Evolutionary conservation across 1,140 invertebrate genomes (phyloP), one percentile per base, ranked within the genome.

Genomic region (Aradophagus sp.): DNA sequence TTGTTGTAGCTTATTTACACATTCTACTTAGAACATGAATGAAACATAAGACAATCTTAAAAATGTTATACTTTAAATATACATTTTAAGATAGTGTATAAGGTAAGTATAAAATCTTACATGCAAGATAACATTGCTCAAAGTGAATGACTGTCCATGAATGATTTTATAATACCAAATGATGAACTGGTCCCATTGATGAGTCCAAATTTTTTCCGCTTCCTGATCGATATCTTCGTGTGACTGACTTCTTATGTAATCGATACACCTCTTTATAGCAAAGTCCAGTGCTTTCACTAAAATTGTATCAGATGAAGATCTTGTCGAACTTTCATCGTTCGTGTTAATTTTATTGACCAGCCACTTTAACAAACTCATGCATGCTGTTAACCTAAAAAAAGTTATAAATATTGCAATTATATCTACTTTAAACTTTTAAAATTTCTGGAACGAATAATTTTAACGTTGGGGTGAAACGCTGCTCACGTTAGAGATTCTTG

Each of bases 161-260:
- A 85, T 50, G 11, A 86, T 80, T 62, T 84, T 82, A 41, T 85
- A 85, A 58, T 83, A 85, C 82, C 84, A 85, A 16, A 19, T 47
- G 13, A 96, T 88, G 75, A 96, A 95, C 73, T 93, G 90, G 65
- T 95, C 92, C 95, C 95, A 96, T 78, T 96, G 92, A 67, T 93
- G 90, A 58, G 92, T 90, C 91, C 91, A 93, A 11, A 94, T 84
- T 69, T 88, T 88, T 39, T 89, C 87, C 39, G 89, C 87, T n/a
- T 90, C 89, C 16, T 89, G 88, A 84, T 97, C 95, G 29, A 97
- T 93, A 77, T 97, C 95, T 75, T 93, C 91, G 82, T 97, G 94
- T 17, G 91, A 89, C 59, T 91, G 89, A 65, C 89, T 90, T 11
- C 89, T 87, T 4, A 96, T 86, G 61, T 91, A 94, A 71, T 95